These are phyloP conservation scores for Calameuta filiformis DNA, from an alignment of 2,888 invertebrate species.

Conservation along the genomic window DNA sequence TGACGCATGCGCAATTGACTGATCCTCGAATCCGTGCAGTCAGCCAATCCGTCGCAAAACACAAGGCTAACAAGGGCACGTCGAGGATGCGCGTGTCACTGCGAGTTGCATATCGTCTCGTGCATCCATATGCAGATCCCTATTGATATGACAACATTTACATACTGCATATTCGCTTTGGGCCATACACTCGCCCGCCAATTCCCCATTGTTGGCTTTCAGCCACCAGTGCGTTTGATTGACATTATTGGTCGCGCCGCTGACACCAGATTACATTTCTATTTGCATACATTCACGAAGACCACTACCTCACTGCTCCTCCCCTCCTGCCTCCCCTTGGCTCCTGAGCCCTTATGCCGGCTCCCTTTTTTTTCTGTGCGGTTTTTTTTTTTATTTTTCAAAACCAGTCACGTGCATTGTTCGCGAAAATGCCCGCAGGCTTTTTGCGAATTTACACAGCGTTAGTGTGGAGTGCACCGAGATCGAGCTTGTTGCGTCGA, in stretches of 20 bases:
- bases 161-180: slow-evolving; percentile 66
- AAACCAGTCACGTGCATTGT: neutral
- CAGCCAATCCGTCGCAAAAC: neutral
- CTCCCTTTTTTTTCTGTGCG: slow-evolving; percentile 14
- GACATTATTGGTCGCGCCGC: slow-evolving; percentile 66
- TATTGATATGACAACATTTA: slow-evolving; percentile 67
- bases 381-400: slow-evolving; percentile 19
- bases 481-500: neutral
- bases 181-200: slow-evolving; percentile 60
- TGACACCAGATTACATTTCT: slow-evolving; percentile 67
- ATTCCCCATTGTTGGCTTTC: slow-evolving; percentile 65
- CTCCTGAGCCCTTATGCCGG: neutral
- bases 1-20: neutral
- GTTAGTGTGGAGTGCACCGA: neutral
- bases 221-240: slow-evolving; percentile 65
- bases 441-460: neutral
- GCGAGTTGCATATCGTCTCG: slow-evolving; percentile 28
- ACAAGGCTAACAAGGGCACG: slow-evolving; percentile 53
- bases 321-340: neutral
- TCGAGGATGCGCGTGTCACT: slow-evolving; percentile 58
- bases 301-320: neutral
- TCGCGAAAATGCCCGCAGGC: neutral
- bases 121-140: slow-evolving; percentile 66
- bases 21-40: neutral
- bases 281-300: slow-evolving; percentile 64